These are phyloP conservation scores for Camponotus vicinus DNA, from an alignment of 1,140 invertebrate genomes.

Conservation along the genomic window DNA sequence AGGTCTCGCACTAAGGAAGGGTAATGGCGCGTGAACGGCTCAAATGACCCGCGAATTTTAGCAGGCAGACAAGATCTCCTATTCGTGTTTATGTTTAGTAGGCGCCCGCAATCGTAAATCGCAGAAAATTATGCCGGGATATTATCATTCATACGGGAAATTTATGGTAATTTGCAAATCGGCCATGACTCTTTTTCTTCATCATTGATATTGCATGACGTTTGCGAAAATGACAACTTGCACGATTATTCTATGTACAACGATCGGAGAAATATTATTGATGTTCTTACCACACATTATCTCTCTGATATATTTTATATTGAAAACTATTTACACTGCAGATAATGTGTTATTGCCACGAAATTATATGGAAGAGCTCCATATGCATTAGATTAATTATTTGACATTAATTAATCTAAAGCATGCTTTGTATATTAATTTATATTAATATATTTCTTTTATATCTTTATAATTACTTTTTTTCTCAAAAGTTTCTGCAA, in stretches of 20 bases:
- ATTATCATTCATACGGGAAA: slow-evolving; percentile 76
- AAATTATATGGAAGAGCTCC: no score
- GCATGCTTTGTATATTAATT: not conserved
- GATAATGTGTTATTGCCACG: no score
- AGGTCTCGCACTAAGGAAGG: slow-evolving; percentile 80
- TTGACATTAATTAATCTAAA: no score
- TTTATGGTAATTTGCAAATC: slow-evolving; percentile 79
- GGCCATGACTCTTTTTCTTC: not conserved
- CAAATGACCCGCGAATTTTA: slow-evolving; percentile 86
- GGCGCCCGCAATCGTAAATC: slow-evolving; percentile 77
- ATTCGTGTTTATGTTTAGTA: slow-evolving; percentile 84
- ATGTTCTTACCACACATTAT: no score
- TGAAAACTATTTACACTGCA: no score
- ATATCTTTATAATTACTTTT: not conserved
- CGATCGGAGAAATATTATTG: no score
- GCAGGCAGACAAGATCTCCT: slow-evolving; percentile 70
- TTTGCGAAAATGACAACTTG: not conserved
- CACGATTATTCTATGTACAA: not conserved
- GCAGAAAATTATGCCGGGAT: slow-evolving; percentile 76
- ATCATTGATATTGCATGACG: not conserved
- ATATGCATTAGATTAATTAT: no score
- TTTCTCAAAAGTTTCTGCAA: not conserved
- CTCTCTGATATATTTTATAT: no score
- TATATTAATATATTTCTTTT: not conserved
- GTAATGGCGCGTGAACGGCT: slow-evolving; percentile 86